These are phyloP conservation scores for Therioaphis trifolii DNA, from an alignment of 2,888 invertebrate species.

Conservation along the genomic window DNA sequence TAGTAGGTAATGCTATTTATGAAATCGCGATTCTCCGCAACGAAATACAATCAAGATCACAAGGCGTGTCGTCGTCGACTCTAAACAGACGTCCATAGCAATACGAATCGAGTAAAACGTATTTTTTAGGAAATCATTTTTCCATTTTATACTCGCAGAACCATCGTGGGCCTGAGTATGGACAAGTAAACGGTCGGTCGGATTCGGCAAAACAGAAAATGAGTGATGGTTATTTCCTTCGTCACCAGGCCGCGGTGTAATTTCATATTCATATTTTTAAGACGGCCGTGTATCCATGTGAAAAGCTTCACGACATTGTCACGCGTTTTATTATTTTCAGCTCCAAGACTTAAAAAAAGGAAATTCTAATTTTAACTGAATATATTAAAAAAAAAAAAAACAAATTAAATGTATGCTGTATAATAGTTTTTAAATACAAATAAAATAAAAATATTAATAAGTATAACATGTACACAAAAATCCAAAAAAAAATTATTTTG, in stretches of 20 bases:
- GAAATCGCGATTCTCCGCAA: not conserved
- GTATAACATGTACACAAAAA: too few species aligned
- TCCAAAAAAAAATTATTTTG: too few species aligned
- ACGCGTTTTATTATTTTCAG: slow-evolving; percentile 20
- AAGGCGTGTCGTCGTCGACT: not conserved
- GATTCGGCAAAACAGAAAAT: slow-evolving; percentile 16
- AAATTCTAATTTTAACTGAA: too few species aligned
- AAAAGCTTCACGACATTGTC: slow-evolving; percentile 34
- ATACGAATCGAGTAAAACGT: not conserved
- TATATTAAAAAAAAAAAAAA: too few species aligned
- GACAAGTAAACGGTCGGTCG: not conserved
- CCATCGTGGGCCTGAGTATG: not conserved
- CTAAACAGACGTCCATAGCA: not conserved
- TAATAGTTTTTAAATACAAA: too few species aligned
- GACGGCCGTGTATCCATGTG: not conserved
- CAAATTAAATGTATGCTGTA: too few species aligned
- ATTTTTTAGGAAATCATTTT: not conserved
- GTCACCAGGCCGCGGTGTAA: not conserved
- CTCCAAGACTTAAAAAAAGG: slow-evolving; percentile 15
- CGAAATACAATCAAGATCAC: not conserved
- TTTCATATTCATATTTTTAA: slow-evolving; percentile 28
- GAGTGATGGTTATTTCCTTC: too few species aligned
- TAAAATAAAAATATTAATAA: too few species aligned
- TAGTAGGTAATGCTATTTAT: not conserved
- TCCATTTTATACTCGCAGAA: not conserved